Conservation (phyloP, 2,113 vertebrate genomes). For the Hyaena hyaena region DNA sequence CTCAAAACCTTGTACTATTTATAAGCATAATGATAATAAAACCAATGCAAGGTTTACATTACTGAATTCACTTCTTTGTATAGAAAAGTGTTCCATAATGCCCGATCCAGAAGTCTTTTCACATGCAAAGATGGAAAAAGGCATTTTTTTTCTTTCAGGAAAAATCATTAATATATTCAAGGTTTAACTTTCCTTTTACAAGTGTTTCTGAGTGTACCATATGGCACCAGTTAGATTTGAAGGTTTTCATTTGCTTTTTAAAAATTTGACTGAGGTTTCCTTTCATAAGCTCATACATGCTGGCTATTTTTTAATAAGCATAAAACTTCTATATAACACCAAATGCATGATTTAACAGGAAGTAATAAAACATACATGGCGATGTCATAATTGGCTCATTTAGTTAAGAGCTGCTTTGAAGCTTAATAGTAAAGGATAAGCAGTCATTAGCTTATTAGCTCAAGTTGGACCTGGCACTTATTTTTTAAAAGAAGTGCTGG, state of each 20-base stretch:
- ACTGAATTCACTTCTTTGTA: constrained; percentile 45
- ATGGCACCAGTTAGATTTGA: constrained; percentile 80
- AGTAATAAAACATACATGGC: constrained; percentile 71
- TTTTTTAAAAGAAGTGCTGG: constrained; percentile 37
- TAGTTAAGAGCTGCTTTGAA: constrained; percentile 68
- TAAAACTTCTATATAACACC: constrained; percentile 75
- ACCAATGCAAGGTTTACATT: constrained; percentile 21
- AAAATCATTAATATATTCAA: constrained; percentile 83
- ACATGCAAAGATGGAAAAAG: constrained; percentile 68
- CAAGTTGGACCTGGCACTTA: constrained; percentile 43
- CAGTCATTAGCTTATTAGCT: constrained; percentile 77
- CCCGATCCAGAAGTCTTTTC: constrained; percentile 67
- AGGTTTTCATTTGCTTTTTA: constrained; percentile 82
- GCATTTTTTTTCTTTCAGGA: constrained; percentile 48
- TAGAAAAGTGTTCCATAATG: constrained; percentile 18
- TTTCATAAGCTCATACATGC: constrained; percentile 78
- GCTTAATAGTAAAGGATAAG: constrained; percentile 66
- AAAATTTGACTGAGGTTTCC: constrained; percentile 78
- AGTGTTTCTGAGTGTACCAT: constrained; percentile 81
- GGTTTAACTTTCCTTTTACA: constrained; percentile 80
- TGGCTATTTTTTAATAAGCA: constrained; percentile 81
- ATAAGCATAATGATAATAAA: constrained; percentile 48
- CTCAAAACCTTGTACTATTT: constrained; percentile 47
- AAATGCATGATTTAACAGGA: constrained; percentile 78
- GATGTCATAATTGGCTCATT: constrained; percentile 76